Conservation (phyloP, 2,888 invertebrate species). For the Eulithis prunata region DNA sequence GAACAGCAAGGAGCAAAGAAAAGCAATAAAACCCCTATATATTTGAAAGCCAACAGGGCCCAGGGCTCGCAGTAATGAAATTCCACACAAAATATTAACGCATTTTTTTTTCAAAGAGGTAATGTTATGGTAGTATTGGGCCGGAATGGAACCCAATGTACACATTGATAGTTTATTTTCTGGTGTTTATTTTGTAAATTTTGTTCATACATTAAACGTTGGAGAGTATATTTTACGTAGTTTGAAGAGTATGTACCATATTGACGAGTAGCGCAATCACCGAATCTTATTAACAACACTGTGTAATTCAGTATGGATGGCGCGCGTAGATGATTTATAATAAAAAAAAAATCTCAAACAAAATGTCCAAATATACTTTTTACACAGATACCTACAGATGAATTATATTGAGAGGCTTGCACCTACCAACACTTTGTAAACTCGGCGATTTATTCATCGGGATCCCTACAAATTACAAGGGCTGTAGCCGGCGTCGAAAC, state of each 20-base stretch:
- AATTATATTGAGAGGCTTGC: constrained; percentile 9
- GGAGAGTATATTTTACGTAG: neutral
- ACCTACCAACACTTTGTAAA: constrained; percentile 56
- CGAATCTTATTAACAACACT: no score
- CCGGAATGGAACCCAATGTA: neutral
- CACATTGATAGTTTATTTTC: neutral
- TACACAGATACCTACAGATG: no score
- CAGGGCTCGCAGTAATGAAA: constrained; percentile 78
- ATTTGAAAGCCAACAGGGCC: constrained; percentile 78
- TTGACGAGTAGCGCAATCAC: no score
- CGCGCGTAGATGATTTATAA: no score
- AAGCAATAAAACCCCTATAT: constrained; percentile 81
- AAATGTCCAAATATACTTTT: no score
- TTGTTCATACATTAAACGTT: neutral
- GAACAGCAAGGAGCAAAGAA: constrained; percentile 65
- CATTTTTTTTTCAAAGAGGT: constrained; percentile 74
- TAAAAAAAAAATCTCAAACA: no score
- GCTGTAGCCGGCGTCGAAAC: constrained; percentile 75
- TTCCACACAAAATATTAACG: constrained; percentile 79
- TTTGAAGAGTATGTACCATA: no score
- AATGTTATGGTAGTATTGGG: constrained; percentile 56
- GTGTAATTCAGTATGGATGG: no score
- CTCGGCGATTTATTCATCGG: constrained; percentile 68
- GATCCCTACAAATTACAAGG: constrained; percentile 78
- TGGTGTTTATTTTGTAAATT: no score